Base-by-base conservation (phyloP, 2,113 vertebrate species). In the Gallinago undulata region DNA sequence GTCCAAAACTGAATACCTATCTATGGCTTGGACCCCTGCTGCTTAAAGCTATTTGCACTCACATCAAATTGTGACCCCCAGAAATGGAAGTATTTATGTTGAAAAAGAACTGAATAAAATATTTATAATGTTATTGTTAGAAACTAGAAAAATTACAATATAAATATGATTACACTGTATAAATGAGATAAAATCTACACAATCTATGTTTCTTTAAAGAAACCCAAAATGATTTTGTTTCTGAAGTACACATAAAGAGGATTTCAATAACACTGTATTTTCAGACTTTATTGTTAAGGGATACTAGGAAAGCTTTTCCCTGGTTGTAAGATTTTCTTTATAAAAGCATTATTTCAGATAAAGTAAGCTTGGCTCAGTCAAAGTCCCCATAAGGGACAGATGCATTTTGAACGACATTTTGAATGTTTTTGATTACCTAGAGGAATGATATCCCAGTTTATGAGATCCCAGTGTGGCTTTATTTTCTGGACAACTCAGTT, bases 401-500 rank as follows among this genome's bases (percentile, higher is more conserved):
- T 93, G 75, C 47, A 85, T 96, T 96, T 81, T 87, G 55, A 95
- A 91, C 7, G 2, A 41, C 57, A 73, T 85, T 85, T 93, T 87
- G 84, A 94, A 97, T 94, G 76, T 17, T 82, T 93, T 77, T 96
- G 66, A 90, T 89, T 68, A 91, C 73, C 67, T 87, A 56, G 83
- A 96, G 90, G 51, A 94, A 96, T 60, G 22, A 93, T 96, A 94
- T 66, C 73, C 31, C 80, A 47, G 45, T 55, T 94, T 97, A 82
- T 93, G 84, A 93, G 70, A 91, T 92, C 83, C 84, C 56, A 66
- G 7, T 47, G 56, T 78, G 48, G 13, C 62, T 95, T 94, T 87
- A 88, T 89, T 96, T 93, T 92, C 93, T 89, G 89, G 93, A 83
- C 80, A 97, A 94, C 73, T 94, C 77, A 60, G 94, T 89, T 97